phyloP scores from a whole-genome alignment of 2,113 vertebrate species.

The Noturus placidus region DNA sequence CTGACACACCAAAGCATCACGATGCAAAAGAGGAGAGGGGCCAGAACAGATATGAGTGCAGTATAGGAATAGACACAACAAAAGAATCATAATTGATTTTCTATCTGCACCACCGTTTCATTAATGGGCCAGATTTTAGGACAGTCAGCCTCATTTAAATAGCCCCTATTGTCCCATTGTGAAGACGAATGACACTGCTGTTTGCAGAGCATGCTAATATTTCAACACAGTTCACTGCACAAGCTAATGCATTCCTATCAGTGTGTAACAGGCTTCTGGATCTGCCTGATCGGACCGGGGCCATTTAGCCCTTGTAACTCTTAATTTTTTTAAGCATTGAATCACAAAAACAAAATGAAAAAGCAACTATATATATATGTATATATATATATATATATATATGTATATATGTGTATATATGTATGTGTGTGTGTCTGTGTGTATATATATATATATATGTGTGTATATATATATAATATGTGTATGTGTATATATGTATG shows the following conservation, averaged over 20 bases:
- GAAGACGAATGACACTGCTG: constrained; percentile 52
- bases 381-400: too few relatives aligned
- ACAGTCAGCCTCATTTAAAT: constrained; percentile 47
- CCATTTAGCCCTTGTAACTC: background rate
- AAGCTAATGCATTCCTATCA: constrained; percentile 20
- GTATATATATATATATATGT: too few relatives aligned
- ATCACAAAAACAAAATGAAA: background rate
- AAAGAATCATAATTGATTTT: constrained; percentile 84
- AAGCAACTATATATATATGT: too few relatives aligned
- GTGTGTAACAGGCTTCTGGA: constrained; percentile 8
- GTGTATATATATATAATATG: too few relatives aligned
- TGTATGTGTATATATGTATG: too few relatives aligned
- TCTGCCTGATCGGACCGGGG: background rate
- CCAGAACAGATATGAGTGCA: constrained; percentile 72
- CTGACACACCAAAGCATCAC: constrained; percentile 75
- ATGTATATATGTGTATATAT: too few relatives aligned
- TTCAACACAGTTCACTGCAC: constrained; percentile 5
- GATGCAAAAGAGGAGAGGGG: constrained; percentile 68
- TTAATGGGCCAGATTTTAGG: constrained; percentile 63
- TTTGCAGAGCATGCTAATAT: constrained; percentile 57
- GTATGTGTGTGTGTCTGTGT: too few relatives aligned
- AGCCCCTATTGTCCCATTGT: constrained; percentile 61
- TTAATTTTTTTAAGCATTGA: background rate
- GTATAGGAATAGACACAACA: constrained; percentile 71
- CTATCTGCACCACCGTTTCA: constrained; percentile 72